Conservation (phyloP, 1,140 invertebrate species). For the Harlomillsia oculata region DNA sequence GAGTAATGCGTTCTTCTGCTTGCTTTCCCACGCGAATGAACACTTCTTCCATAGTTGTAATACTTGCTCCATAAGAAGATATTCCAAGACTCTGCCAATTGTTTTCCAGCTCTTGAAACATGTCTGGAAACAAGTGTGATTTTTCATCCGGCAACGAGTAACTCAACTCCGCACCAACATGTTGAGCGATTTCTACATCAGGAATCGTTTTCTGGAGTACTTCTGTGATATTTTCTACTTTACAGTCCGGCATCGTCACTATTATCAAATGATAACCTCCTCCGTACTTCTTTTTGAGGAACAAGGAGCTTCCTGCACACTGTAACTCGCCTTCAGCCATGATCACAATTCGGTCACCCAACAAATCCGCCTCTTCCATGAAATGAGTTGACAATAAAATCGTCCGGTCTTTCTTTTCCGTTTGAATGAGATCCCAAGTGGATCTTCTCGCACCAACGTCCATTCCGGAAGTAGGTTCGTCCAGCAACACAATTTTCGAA, state of each 20-base stretch:
- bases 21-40: too few relatives aligned
- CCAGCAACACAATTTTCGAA: constrained; percentile 59
- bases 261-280: constrained; percentile 48
- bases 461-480: constrained; percentile 58
- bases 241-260: constrained; percentile 41
- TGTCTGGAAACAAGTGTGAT: constrained; percentile 37
- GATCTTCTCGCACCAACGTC: constrained; percentile 82
- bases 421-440: constrained; percentile 66
- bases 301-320: constrained; percentile 49
- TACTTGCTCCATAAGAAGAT: constrained; percentile 45
- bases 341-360: constrained; percentile 51
- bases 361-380: constrained; percentile 32
- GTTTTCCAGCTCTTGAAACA: constrained; percentile 46
- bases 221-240: constrained; percentile 41
- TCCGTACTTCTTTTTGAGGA: constrained; percentile 51
- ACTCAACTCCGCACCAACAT: constrained; percentile 43
- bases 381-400: constrained; percentile 53
- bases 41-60: constrained; percentile 48
- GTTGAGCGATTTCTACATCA: constrained; percentile 43
- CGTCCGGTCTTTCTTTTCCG: constrained; percentile 45
- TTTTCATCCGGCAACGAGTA: constrained; percentile 39
- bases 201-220: constrained; percentile 43
- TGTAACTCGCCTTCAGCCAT: constrained; percentile 49
- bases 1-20: too few relatives aligned
- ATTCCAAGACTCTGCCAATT: constrained; percentile 43